phyloP scores from a whole-genome alignment of 2,888 invertebrate species.

The Lycocerus yunnanus region DNA sequence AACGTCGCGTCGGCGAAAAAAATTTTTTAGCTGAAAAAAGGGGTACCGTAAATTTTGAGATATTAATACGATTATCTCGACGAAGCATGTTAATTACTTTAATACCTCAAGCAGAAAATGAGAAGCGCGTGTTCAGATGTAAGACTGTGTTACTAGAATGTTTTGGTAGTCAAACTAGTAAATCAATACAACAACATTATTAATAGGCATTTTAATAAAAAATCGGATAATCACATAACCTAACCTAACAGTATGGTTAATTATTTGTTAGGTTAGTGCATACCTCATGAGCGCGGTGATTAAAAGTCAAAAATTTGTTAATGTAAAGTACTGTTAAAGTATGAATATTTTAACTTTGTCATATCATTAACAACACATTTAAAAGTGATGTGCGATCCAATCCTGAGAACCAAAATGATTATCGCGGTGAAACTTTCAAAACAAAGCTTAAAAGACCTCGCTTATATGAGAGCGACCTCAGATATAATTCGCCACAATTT shows the following conservation, averaged over 20 bases:
- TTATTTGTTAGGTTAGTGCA: background rate
- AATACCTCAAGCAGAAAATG: background rate
- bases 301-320: background rate
- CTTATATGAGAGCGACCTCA: slow-evolving; percentile 45
- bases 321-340: background rate
- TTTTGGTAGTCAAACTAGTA: background rate
- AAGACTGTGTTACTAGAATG: background rate
- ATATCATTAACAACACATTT: slow-evolving; percentile 5
- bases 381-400: slow-evolving; percentile 12
- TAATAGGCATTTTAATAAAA: background rate
- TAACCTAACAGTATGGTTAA: background rate
- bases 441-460: slow-evolving; percentile 40
- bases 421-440: slow-evolving; percentile 30
- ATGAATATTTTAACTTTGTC: slow-evolving; percentile 3
- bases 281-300: background rate
- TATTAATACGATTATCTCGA: background rate
- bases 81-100: background rate
- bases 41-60: background rate
- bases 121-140: background rate
- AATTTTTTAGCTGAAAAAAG: background rate
- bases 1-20: background rate
- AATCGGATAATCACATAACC: background rate
- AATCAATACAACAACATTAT: background rate
- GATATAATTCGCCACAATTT: slow-evolving; percentile 49
- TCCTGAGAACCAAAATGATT: slow-evolving; percentile 26